Percentiles rank a stretch among this genome's conserved stretches.
These are phyloP conservation scores for Colius striatus DNA, from an alignment of 2,113 vertebrate species.

Conservation along the genomic window DNA sequence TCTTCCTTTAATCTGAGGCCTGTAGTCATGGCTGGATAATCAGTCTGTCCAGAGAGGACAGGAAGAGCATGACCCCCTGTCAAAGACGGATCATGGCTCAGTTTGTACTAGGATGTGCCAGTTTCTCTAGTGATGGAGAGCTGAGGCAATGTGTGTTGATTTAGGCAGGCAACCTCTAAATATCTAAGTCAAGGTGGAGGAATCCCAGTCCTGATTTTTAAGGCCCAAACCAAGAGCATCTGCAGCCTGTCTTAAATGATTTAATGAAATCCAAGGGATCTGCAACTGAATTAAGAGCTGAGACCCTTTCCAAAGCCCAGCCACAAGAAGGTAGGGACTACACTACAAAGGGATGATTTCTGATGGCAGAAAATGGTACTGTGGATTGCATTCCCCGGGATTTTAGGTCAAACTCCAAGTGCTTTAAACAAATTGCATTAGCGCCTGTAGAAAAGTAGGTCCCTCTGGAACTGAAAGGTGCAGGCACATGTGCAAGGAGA, in stretches of 20 bases:
- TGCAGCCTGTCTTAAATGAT: rapidly evolving
- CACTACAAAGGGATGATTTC: not conserved
- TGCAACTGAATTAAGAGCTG: not conserved
- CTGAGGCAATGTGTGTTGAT: not conserved
- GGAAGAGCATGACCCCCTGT: not conserved
- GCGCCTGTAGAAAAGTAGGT: not conserved
- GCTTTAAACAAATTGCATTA: not conserved
- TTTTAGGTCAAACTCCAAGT: not conserved
- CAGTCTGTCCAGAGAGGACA: not conserved
- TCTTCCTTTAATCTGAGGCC: not conserved
- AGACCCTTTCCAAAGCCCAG: not conserved
- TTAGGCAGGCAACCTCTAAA: not conserved
- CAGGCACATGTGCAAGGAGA: not conserved
- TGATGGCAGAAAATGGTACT: rapidly evolving
- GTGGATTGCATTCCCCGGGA: rapidly evolving
- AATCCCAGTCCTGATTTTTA: not conserved
- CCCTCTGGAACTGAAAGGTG: not conserved
- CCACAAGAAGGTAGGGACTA: too few relatives aligned
- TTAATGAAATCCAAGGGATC: not conserved
- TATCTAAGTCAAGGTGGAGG: not conserved
- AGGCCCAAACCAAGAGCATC: not conserved
- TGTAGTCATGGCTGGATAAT: too few relatives aligned
- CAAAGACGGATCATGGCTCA: not conserved
- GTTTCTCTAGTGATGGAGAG: not conserved
- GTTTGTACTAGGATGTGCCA: not conserved